A percentile compares a stretch with the other conserved stretches of the same genome.
phyloP scores from a whole-genome alignment of 2,113 vertebrate species.

The Prochilodus magdalenae region DNA sequence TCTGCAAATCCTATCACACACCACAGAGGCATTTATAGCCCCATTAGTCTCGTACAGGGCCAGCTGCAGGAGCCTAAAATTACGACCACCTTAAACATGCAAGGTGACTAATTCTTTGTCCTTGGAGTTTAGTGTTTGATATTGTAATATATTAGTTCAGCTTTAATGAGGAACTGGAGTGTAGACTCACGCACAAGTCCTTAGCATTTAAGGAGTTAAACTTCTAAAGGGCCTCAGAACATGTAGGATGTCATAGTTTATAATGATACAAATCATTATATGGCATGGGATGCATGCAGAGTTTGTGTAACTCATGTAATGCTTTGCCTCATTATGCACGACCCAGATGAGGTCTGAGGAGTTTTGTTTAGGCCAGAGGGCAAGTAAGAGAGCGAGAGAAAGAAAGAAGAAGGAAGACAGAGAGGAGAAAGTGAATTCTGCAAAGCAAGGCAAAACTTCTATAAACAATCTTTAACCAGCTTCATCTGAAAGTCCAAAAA shows the following conservation, averaged over 20 bases:
- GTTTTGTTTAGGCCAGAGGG: slow-evolving; percentile 44
- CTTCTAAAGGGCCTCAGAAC: background rate
- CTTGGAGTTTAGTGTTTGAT: no score
- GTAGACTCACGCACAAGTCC: background rate
- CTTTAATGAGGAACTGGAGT: background rate
- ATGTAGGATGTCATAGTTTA: slow-evolving; percentile 8
- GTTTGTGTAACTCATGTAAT: slow-evolving; percentile 6
- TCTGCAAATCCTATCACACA: no score
- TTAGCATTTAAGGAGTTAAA: background rate
- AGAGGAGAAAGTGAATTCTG: slow-evolving; percentile 18
- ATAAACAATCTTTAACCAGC: background rate
- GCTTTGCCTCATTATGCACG: slow-evolving; percentile 13
- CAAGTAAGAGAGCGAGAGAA: slow-evolving; percentile 5
- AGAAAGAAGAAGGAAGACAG: slow-evolving; percentile 19
- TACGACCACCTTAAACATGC: no score
- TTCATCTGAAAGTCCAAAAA: slow-evolving; percentile 20
- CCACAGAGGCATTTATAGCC: no score
- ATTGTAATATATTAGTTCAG: no score
- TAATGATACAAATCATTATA: slow-evolving; percentile 15
- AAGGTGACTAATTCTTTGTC: no score
- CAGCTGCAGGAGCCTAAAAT: no score
- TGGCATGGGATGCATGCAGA: background rate
- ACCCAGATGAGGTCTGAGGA: slow-evolving; percentile 28
- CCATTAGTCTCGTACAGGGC: no score
- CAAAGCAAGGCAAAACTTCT: slow-evolving; percentile 10